phyloP scores from a whole-genome alignment of 2,797 vertebrate species.

The Micropoecilia bifurca region DNA sequence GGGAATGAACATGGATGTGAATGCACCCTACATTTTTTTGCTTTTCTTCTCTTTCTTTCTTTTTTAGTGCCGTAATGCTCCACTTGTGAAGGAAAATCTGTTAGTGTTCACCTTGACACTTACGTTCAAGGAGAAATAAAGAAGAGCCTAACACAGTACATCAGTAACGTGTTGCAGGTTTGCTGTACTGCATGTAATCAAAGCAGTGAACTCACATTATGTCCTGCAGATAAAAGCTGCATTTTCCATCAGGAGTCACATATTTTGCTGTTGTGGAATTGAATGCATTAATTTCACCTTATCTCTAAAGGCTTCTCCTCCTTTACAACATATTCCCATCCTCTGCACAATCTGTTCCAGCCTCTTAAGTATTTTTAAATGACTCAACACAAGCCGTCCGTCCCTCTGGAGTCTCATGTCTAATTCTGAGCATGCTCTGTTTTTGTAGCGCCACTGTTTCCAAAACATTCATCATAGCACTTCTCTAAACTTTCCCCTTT shows the following conservation, averaged over 20 bases:
- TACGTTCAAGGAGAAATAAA: too few relatives aligned
- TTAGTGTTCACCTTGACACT: too few relatives aligned
- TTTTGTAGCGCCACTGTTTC: too few relatives aligned
- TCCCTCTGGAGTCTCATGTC: not conserved
- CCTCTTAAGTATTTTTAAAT: not conserved
- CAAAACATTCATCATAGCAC: too few relatives aligned
- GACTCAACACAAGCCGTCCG: not conserved
- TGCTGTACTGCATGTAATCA: not conserved
- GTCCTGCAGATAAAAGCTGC: not conserved
- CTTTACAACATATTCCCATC: not conserved
- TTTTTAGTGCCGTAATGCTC: too few relatives aligned
- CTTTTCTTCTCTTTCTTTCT: too few relatives aligned
- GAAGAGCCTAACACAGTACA: not conserved
- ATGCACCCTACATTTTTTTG: not conserved
- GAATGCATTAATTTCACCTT: not conserved
- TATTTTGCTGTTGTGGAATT: not conserved
- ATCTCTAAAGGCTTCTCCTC: not conserved
- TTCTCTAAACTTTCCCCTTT: too few relatives aligned
- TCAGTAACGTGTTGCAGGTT: not conserved
- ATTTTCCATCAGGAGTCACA: not conserved
- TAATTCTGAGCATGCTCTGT: too few relatives aligned
- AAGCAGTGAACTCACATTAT: not conserved
- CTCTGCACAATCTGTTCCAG: not conserved
- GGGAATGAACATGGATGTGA: not conserved
- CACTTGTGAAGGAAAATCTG: too few relatives aligned